A percentile compares a stretch with the other conserved stretches of the same genome.
phyloP scores from a whole-genome alignment of 2,888 invertebrate species.

The Parnassius mnemosyne region DNA sequence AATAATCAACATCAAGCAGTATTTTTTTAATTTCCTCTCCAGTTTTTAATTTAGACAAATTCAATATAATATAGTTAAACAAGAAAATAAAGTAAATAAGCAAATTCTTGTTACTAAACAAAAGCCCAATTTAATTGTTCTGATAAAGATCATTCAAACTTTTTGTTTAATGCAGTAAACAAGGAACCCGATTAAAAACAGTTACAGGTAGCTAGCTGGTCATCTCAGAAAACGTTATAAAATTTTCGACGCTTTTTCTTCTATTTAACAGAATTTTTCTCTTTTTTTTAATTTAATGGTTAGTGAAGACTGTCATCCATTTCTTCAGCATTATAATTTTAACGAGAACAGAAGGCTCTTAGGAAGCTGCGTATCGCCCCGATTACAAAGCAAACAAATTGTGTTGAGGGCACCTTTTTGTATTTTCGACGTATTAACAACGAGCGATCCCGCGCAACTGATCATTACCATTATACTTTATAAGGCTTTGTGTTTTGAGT shows the following conservation, averaged over 20 bases:
- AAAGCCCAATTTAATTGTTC: constrained; percentile 64
- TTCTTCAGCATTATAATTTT: constrained; percentile 57
- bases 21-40: too few species aligned
- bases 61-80: constrained; percentile 31
- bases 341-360: constrained; percentile 54
- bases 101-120: constrained; percentile 54
- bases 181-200: constrained; percentile 54
- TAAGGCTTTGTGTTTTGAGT: constrained; percentile 80
- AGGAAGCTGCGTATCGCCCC: constrained; percentile 51
- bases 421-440: constrained; percentile 75
- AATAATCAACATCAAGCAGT: too few species aligned
- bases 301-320: constrained; percentile 72
- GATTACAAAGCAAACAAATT: constrained; percentile 74
- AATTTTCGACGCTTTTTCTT: constrained; percentile 73
- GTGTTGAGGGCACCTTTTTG: constrained; percentile 64
- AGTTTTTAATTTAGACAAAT: too few species aligned
- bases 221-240: constrained; percentile 68
- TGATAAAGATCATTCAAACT: constrained; percentile 65
- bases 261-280: constrained; percentile 59
- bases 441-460: constrained; percentile 70
- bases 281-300: constrained; percentile 66
- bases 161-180: constrained; percentile 47
- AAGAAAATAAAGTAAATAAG: constrained; percentile 40
- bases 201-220: constrained; percentile 38
- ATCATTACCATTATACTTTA: constrained; percentile 78